Percentiles rank a stretch among this genome's conserved stretches.
phyloP scores from a whole-genome alignment of 1,140 invertebrate species.

The Ganaspis sp. region DNA sequence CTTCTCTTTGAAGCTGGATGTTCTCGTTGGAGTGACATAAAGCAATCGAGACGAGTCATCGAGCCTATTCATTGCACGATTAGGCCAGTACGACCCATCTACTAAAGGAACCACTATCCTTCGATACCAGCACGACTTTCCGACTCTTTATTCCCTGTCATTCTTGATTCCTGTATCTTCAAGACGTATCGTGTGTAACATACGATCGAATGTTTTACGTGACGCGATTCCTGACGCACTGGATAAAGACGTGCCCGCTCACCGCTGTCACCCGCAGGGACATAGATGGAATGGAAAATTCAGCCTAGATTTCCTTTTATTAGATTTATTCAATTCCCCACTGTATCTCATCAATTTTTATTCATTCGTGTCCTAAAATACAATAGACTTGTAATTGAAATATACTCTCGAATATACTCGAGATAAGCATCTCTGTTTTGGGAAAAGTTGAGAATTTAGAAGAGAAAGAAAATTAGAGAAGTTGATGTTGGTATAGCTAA shows the following conservation, averaged over 20 bases:
- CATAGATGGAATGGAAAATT: constrained; percentile 18
- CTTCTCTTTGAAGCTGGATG: neutral
- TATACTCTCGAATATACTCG: too few relatives aligned
- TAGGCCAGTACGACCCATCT: constrained; percentile 1
- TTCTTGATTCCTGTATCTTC: constrained; percentile 25
- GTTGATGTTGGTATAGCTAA: too few relatives aligned
- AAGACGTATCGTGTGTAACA: constrained; percentile 7
- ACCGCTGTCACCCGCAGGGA: constrained; percentile 1
- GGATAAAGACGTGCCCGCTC: constrained; percentile 17
- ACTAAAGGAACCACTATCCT: constrained; percentile 13
- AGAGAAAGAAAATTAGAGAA: too few relatives aligned
- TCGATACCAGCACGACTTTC: constrained; percentile 15
- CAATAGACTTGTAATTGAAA: neutral
- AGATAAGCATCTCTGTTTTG: too few relatives aligned
- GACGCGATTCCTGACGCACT: constrained; percentile 20
- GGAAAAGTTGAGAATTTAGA: too few relatives aligned
- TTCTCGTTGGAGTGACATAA: constrained; percentile 13
- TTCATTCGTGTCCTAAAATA: neutral
- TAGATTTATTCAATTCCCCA: neutral
- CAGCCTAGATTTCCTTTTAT: neutral
- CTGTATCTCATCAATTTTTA: neutral
- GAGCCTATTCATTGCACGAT: constrained; percentile 25
- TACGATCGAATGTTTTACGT: constrained; percentile 29
- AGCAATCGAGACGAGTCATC: constrained; percentile 13
- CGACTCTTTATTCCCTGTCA: constrained; percentile 29